Evolutionary conservation across 2,888 invertebrate species (phyloP).

Genomic region (Helleia helle): DNA sequence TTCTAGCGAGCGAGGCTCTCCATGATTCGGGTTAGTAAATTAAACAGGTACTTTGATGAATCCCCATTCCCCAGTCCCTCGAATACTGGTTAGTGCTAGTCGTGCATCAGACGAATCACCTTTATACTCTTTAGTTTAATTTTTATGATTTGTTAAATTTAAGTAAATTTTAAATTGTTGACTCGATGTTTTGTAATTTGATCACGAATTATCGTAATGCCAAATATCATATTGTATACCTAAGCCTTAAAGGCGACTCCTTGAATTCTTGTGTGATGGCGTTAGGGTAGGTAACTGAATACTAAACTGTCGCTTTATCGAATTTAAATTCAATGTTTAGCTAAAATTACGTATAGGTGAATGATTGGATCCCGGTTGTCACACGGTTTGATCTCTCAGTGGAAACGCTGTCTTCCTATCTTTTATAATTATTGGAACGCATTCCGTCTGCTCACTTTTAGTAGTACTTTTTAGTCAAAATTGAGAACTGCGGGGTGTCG

Average conservation of each 20-base stretch:
- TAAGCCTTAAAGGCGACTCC: constrained; percentile 13
- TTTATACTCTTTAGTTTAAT: constrained; percentile 33
- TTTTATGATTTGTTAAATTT: constrained; percentile 26
- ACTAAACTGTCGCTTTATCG: constrained; percentile 9
- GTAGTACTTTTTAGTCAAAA: constrained; percentile 14
- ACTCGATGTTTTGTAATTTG: constrained; percentile 26
- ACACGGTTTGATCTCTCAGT: neutral
- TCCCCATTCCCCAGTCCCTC: too few species aligned
- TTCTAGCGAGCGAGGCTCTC: too few species aligned
- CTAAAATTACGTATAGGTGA: too few species aligned
- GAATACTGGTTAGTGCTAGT: neutral
- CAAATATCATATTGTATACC: constrained; percentile 47
- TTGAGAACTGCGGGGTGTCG: neutral
- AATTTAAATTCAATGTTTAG: constrained; percentile 17
- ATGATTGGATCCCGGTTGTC: neutral
- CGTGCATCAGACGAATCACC: neutral
- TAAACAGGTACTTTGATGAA: too few species aligned
- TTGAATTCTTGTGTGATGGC: neutral
- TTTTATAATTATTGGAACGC: constrained; percentile 6
- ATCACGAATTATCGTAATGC: constrained; percentile 26
- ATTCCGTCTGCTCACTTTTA: constrained; percentile 21
- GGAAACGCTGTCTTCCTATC: constrained; percentile 14
- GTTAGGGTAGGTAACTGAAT: neutral
- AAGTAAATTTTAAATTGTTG: constrained; percentile 31
- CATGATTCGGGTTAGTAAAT: too few species aligned